Base-by-base conservation (phyloP, 2,888 invertebrate genomes). In the Hanleya hanleyi region DNA sequence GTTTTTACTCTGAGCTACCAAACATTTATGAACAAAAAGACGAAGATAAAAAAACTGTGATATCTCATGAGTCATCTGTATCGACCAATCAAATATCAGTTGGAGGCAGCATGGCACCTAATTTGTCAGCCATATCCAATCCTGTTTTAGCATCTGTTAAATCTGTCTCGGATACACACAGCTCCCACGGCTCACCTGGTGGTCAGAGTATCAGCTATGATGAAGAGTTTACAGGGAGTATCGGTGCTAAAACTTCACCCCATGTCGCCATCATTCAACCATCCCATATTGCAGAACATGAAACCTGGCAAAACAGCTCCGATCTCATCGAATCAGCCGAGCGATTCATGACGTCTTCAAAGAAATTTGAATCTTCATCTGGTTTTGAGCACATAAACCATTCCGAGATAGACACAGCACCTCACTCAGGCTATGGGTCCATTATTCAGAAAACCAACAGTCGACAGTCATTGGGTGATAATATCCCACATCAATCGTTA, bases 261-360 rank as follows among this genome's bases (percentile, higher is more conserved):
- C 41, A 41, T 7, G 7, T 18, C 41, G 7, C 41, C 18, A 18
- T 18, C 41, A 41, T 12, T 41, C 41, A 41, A 18, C 7, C 7
- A 12, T 7, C 9, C 9, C 7, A 7, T 12, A 18, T 41, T 7
- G 7, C 41, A 41, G 41, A 51, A 26, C 22, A 51, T n/a, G 51
- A 51, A 22, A 22, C 7, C 26, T 51, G 12, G 12, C 51, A 51
- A 7, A 51, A 51, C 22, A 51, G 74, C 67, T 51, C 51, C 61
- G 78, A 81, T 12, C 70, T 71, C 37, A 77, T 81, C 26, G 80
- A 77, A 61, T 70, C 67, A 5, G 77, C 76, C 1, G 79, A 81
- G 66, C 47, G 73, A 33, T 71, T 65, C 36, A 81, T 79, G 74
- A 66, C n/a, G n/a, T n/a, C n/a, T n/a, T n/a, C n/a, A n/a, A n/a